Evolutionary conservation across 1,140 invertebrate genomes (phyloP), one percentile per base, ranked within the genome.

Genomic region (Microplitis demolitor): DNA sequence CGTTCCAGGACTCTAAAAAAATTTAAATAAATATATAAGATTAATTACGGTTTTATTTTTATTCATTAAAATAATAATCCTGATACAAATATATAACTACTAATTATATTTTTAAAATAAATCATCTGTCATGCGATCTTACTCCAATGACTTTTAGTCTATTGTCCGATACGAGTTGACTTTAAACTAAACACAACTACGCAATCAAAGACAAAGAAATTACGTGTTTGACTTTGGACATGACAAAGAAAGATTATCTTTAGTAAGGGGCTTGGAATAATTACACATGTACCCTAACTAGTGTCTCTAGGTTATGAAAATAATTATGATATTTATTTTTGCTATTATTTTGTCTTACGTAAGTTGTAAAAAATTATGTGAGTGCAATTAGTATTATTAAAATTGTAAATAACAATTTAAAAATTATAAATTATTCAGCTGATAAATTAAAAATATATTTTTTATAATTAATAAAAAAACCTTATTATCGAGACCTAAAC

Each of bases 1-100:
- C 78, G 85, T 86, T 80, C 85, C 85, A 78, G 86, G 86, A 87
- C 85, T 87, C 86, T 87, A 82, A 71, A 82, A 87, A 77, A 71
- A 81, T 75, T 78, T 24, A 24, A 24, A 24, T 24, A 63, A 62
- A 71, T 39, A 37, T 67, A 56, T 62, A 78, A 62, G 61, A 70
- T 68, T 63, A 72, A 58, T 54, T 54, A 24, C 2, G 2, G 24
- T 24, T 24, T 1, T 24, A 45, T 9, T 45, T 45, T 9, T 5
- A 9, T 45, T 11, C 39, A 11, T 45, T 45, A 45, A 45, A 45
- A 45, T 45, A 45, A 45, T 45, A 6, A 45, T 9, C 8, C 11
- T 2, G 11, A 11, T 1, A 45, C 11, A 45, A 45, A 45, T 6
- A 45, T 45, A 45, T 45, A 45, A 6, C 11, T 45, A 45, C 6